These are phyloP conservation scores for Sinelater perroti DNA, from an alignment of 2,888 invertebrate genomes.

Conservation along the genomic window DNA sequence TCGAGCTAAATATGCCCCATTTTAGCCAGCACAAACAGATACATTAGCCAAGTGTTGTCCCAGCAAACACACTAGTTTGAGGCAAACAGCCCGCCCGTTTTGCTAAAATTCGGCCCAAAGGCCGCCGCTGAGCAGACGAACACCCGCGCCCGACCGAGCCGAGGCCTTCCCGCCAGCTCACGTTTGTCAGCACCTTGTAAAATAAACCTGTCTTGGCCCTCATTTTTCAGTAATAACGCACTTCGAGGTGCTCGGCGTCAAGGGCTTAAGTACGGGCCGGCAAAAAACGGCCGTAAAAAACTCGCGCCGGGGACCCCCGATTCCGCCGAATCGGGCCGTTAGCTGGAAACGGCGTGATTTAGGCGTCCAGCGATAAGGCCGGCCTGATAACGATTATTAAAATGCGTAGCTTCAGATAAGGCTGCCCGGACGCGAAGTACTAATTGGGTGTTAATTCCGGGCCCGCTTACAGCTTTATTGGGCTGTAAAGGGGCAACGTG, in stretches of 20 bases:
- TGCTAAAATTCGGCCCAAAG: background rate
- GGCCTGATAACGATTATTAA: conserved; percentile 23
- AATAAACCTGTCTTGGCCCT: conserved; percentile 48
- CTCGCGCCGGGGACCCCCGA: too few relatives aligned
- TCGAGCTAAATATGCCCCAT: too few relatives aligned
- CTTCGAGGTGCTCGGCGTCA: conserved; percentile 28
- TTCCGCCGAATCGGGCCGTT: too few relatives aligned
- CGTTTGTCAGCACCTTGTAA: conserved; percentile 46
- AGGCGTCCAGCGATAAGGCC: conserved; percentile 20
- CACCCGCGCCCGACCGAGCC: too few relatives aligned
- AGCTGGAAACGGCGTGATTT: conserved; percentile 29
- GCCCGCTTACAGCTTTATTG: conserved; percentile 35
- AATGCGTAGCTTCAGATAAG: conserved; percentile 27
- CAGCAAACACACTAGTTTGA: too few relatives aligned
- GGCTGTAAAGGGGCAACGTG: conserved; percentile 24
- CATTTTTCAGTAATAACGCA: conserved; percentile 40
- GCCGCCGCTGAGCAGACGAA: too few relatives aligned
- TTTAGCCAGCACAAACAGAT: too few relatives aligned
- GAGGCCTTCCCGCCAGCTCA: too few relatives aligned
- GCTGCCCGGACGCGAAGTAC: conserved; percentile 25
- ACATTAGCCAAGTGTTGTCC: too few relatives aligned
- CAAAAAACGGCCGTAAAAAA: too few relatives aligned
- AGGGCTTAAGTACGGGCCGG: conserved; percentile 2
- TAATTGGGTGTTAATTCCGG: conserved; percentile 41
- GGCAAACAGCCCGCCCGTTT: background rate